Evolutionary conservation across 2,888 invertebrate species (phyloP).

Genomic region (Ceratothoa steindachneri): DNA sequence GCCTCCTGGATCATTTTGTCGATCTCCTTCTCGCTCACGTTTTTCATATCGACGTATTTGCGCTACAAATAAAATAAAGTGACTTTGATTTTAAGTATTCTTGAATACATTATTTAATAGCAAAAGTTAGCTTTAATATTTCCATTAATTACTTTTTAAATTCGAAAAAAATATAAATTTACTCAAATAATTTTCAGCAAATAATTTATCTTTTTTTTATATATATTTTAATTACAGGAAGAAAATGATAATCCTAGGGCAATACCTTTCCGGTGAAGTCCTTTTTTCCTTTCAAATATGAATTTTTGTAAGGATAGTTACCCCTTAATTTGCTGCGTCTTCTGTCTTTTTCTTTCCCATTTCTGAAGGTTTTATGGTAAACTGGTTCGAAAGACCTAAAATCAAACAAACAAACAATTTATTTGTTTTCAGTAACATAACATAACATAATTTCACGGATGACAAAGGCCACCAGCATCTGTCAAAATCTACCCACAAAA

Average conservation of each 20-base stretch:
- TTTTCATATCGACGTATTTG: constrained; percentile 45
- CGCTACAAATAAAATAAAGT: constrained; percentile 1
- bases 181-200: no score
- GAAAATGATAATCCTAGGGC: no score
- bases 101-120: no score
- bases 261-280: neutral
- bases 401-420: neutral
- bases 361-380: neutral
- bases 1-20: constrained; percentile 60
- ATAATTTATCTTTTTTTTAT: no score
- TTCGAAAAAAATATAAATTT: no score
- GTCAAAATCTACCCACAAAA: no score
- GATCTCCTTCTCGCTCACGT: constrained; percentile 43
- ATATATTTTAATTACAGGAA: no score
- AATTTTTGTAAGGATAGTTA: neutral
- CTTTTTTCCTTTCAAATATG: neutral
- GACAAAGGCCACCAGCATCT: no score
- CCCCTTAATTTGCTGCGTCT: neutral
- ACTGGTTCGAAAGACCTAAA: neutral
- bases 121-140: no score
- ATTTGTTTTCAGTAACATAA: neutral
- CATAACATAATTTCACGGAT: neutral
- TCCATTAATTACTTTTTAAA: no score
- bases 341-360: neutral
- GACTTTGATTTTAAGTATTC: no score